These are phyloP conservation scores for Marmota monax DNA, from an alignment of 2,113 vertebrate species.

Conservation along the genomic window DNA sequence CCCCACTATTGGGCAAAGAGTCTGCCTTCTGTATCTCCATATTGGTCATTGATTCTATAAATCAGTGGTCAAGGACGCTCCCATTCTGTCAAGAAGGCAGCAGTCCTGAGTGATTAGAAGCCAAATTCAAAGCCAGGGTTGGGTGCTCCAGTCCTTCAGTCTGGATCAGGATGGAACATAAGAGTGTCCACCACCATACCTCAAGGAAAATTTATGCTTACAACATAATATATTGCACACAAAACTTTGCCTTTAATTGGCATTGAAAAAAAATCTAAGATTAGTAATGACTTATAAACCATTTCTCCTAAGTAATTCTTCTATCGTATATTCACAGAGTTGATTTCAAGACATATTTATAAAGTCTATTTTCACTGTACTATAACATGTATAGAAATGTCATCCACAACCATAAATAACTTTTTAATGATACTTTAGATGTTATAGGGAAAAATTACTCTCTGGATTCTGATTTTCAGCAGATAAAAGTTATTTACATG, in stretches of 20 bases:
- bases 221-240: not conserved
- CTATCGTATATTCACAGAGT: not conserved
- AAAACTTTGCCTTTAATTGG: not conserved
- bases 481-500: not conserved
- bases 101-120: not conserved
- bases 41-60: not conserved
- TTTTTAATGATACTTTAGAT: not conserved
- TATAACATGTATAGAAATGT: not conserved
- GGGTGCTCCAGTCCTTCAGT: not conserved
- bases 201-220: not conserved
- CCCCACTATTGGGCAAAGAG: not conserved
- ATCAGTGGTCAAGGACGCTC: not conserved
- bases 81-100: not conserved
- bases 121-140: not conserved
- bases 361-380: not conserved
- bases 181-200: not conserved
- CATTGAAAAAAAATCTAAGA: not conserved
- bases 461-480: not conserved
- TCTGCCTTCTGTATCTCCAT: not conserved
- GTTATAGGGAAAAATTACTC: not conserved
- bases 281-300: not conserved
- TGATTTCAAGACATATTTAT: not conserved
- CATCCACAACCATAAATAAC: not conserved
- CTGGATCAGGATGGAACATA: not conserved
- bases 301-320: not conserved